Conservation (phyloP, 1,140 invertebrate genomes). For the Matsumurasca onukii region DNA sequence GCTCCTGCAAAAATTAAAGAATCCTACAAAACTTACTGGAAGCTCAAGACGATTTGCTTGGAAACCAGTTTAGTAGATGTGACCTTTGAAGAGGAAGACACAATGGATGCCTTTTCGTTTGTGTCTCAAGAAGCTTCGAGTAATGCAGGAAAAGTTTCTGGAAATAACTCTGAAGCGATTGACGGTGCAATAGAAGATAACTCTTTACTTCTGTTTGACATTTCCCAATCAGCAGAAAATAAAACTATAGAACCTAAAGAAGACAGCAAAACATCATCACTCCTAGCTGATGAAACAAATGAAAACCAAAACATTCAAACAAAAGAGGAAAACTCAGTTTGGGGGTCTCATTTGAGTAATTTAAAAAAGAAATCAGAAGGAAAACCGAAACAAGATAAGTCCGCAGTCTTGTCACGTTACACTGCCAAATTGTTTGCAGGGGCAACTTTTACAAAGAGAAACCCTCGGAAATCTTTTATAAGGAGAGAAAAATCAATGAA, state of each 20-base stretch:
- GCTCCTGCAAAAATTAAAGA: conserved; percentile 67
- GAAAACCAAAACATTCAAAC: neutral
- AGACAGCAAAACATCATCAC: neutral
- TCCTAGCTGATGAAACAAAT: neutral
- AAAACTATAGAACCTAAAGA: neutral
- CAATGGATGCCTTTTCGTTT: conserved; percentile 36
- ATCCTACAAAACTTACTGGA: conserved; percentile 79
- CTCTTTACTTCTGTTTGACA: no score
- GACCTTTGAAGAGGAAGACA: conserved; percentile 44
- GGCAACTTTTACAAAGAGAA: conserved; percentile 66
- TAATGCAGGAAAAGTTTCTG: neutral
- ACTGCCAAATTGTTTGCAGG: conserved; percentile 70
- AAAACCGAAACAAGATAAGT: conserved; percentile 45
- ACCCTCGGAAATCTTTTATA: conserved; percentile 62
- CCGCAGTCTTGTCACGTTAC: conserved; percentile 51
- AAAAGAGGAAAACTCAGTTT: conserved; percentile 45
- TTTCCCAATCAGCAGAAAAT: neutral
- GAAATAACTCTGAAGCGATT: conserved; percentile 19
- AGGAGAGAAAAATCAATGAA: conserved; percentile 34
- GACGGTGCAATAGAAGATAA: neutral
- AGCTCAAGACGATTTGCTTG: conserved; percentile 69
- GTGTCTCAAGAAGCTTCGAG: neutral
- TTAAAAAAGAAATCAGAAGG: conserved; percentile 43
- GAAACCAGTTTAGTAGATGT: conserved; percentile 59
- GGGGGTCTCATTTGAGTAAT: conserved; percentile 60